A percentile compares a stretch with the other conserved stretches of the same genome.
phyloP scores from a whole-genome alignment of 2,888 invertebrate genomes.

The Phytoseiulus persimilis region DNA sequence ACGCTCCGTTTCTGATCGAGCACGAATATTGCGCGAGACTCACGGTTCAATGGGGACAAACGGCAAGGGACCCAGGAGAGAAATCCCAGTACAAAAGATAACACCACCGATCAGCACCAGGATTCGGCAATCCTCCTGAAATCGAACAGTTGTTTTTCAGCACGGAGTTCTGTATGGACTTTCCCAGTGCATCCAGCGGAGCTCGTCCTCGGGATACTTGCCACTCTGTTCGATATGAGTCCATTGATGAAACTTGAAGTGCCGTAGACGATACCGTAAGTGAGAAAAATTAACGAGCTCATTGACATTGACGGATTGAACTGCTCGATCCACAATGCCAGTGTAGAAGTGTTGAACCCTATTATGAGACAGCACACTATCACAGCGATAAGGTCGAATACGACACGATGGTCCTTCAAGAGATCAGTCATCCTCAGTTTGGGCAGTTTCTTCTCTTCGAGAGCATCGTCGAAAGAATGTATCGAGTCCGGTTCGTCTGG shows the following conservation, averaged over 20 bases:
- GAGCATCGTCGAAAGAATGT: background rate
- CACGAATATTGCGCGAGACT: too few species aligned
- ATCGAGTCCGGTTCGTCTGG: background rate
- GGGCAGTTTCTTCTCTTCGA: background rate
- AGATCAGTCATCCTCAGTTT: background rate
- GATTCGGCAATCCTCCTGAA: constrained; percentile 17
- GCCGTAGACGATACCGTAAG: constrained; percentile 24
- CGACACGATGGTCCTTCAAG: background rate
- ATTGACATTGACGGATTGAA: background rate
- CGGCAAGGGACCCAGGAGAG: constrained; percentile 6
- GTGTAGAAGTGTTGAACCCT: constrained; percentile 12
- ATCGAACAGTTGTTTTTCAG: background rate
- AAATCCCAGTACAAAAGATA: constrained; percentile 6
- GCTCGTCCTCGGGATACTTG: background rate
- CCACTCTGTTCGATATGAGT: constrained; percentile 6
- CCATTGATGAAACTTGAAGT: constrained; percentile 13
- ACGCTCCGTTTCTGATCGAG: too few species aligned
- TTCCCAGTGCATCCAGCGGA: too few species aligned
- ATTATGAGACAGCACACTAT: constrained; percentile 32
- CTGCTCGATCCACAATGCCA: background rate
- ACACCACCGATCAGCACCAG: constrained; percentile 15
- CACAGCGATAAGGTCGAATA: constrained; percentile 13
- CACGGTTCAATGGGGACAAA: constrained; percentile 19
- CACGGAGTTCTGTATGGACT: too few species aligned
- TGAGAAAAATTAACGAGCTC: constrained; percentile 19